phyloP scores from a whole-genome alignment of 2,113 vertebrate species.

The Mastomys natalensis region DNA sequence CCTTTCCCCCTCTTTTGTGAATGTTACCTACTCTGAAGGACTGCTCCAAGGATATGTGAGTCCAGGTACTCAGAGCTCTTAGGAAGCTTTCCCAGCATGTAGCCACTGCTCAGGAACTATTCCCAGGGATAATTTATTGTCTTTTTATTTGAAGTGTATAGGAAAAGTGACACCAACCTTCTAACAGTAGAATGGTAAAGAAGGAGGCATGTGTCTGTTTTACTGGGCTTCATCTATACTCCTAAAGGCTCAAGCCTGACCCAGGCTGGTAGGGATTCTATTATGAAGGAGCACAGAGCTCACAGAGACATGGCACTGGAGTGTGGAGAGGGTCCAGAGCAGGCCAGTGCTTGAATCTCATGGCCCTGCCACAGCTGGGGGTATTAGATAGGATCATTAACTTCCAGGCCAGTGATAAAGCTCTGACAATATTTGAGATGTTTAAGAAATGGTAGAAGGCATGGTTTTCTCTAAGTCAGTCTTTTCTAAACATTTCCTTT shows the following conservation, averaged over 20 bases:
- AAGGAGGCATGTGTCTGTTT: neutral
- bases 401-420: neutral
- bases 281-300: neutral
- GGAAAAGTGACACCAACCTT: neutral
- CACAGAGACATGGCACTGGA: too few species aligned
- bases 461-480: neutral
- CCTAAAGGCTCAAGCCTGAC: neutral
- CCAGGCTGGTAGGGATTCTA: neutral
- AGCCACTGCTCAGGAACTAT: neutral
- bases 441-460: neutral
- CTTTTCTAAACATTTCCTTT: neutral
- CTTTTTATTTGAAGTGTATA: neutral
- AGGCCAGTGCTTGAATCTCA: too few species aligned
- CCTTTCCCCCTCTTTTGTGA: neutral
- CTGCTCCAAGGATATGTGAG: neutral
- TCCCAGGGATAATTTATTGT: neutral
- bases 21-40: neutral
- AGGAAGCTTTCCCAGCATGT: neutral
- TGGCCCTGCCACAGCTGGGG: neutral
- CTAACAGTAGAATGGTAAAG: neutral
- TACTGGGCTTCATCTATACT: neutral
- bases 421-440: neutral
- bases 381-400: fast-evolving
- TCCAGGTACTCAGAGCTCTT: neutral
- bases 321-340: neutral